These are phyloP conservation scores for Corythoichthys intestinalis DNA, from an alignment of 2,113 vertebrate species.

Conservation along the genomic window DNA sequence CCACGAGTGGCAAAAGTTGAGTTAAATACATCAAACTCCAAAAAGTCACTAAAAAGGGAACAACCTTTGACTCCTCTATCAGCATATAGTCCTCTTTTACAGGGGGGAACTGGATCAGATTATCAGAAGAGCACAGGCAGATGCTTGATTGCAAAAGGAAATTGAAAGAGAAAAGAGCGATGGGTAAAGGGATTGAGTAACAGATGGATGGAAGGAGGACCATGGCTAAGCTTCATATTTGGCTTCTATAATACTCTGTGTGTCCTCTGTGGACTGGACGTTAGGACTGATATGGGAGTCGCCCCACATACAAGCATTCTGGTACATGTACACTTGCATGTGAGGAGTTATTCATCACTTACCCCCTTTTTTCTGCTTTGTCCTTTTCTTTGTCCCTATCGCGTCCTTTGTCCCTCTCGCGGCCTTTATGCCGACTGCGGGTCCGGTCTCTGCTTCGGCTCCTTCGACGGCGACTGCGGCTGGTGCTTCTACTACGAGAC, in stretches of 20 bases:
- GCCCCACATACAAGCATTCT: not conserved
- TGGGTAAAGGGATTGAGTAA: conserved; percentile 50
- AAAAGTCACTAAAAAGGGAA: conserved; percentile 27
- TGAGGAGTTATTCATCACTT: conserved; percentile 28
- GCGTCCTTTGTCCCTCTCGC: conserved; percentile 54
- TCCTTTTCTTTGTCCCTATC: conserved; percentile 67
- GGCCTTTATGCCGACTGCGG: conserved; percentile 75
- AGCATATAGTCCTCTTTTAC: conserved; percentile 34
- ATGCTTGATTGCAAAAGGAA: conserved; percentile 40
- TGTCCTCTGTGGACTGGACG: conserved; percentile 7
- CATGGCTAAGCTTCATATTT: conserved; percentile 32
- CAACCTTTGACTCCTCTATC: conserved; percentile 34
- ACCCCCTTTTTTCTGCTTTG: conserved; percentile 58
- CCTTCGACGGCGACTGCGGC: conserved; percentile 68
- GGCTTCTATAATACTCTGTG: conserved; percentile 22
- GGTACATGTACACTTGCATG: not conserved
- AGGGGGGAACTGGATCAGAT: conserved; percentile 50
- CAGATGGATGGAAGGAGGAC: conserved; percentile 37
- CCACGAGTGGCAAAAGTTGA: conserved; percentile 34
- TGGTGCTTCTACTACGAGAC: conserved; percentile 78
- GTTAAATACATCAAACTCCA: conserved; percentile 43
- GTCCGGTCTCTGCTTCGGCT: conserved; percentile 75
- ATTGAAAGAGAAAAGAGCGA: conserved; percentile 40
- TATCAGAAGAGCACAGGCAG: conserved; percentile 18
- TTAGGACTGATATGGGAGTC: conserved; percentile 24